Conservation (phyloP, 1,140 invertebrate genomes). For the Pseudomyrmex cubaensis region DNA sequence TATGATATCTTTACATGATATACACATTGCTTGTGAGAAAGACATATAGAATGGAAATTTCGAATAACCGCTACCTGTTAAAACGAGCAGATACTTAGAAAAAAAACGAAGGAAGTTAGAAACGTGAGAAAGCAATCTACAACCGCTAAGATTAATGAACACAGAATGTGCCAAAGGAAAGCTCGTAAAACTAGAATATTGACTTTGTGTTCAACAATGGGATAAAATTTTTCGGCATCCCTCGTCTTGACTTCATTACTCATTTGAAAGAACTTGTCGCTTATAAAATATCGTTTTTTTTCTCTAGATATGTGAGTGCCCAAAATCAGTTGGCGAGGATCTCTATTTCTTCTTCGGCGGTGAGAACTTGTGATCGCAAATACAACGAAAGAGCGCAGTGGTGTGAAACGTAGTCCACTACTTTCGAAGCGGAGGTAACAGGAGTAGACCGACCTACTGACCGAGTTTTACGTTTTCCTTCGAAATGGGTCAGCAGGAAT, state of each 20-base stretch:
- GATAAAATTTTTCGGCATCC: background rate
- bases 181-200: background rate
- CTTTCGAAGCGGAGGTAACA: background rate
- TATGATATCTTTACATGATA: no score
- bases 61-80: no score
- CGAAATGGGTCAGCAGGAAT: background rate
- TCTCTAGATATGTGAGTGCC: background rate
- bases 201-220: background rate
- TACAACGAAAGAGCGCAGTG: conserved; percentile 9
- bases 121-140: background rate
- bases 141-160: background rate
- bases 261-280: background rate
- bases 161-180: background rate
- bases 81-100: background rate
- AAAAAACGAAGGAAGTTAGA: no score
- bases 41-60: no score
- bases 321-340: conserved; percentile 23
- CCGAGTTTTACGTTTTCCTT: conserved; percentile 8
- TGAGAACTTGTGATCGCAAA: conserved; percentile 55
- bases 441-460: conserved; percentile 19
- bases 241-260: conserved; percentile 4
- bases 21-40: no score
- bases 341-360: background rate
- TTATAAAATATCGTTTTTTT: conserved; percentile 6
- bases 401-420: background rate